Evolutionary conservation across 2,888 invertebrate genomes (phyloP).

Genomic region (Temnothorax ravouxi): DNA sequence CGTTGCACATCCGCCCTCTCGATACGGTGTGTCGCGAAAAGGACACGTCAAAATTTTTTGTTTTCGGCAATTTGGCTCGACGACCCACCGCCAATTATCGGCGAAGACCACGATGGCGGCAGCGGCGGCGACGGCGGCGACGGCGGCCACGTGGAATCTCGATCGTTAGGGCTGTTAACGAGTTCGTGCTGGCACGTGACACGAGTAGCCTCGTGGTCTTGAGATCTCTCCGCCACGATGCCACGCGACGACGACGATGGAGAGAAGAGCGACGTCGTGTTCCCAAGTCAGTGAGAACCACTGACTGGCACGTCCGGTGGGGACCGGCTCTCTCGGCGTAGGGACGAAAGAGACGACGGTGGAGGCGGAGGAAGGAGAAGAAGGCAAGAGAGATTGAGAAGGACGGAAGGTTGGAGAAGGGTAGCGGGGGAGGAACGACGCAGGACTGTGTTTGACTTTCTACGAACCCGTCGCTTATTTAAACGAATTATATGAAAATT

Average conservation of each 20-base stretch:
- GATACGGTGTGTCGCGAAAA: constrained; percentile 63
- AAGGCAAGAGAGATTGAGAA: constrained; percentile 67
- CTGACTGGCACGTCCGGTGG: constrained; percentile 82
- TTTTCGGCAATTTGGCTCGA: constrained; percentile 67
- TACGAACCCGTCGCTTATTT: constrained; percentile 64
- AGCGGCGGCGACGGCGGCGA: constrained; percentile 5
- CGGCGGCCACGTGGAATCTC: constrained; percentile 82
- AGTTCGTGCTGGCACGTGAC: constrained; percentile 83
- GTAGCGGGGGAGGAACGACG: constrained; percentile 68
- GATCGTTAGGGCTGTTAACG: constrained; percentile 84
- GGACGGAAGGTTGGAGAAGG: constrained; percentile 66
- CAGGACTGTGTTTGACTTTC: constrained; percentile 80
- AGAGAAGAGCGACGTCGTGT: background rate
- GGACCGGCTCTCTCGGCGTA: constrained; percentile 72
- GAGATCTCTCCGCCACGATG: constrained; percentile 60
- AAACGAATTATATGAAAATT: background rate
- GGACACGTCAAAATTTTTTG: constrained; percentile 27
- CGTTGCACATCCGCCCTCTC: constrained; percentile 51
- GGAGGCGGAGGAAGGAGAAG: constrained; percentile 65
- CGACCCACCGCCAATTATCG: constrained; percentile 80
- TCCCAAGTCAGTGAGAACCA: constrained; percentile 75
- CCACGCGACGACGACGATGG: constrained; percentile 47
- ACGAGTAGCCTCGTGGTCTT: constrained; percentile 70
- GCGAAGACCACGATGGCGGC: constrained; percentile 76
- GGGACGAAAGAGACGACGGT: constrained; percentile 73